phyloP scores from a whole-genome alignment of 2,888 invertebrate species.

The Taphrorychus bicolor region DNA sequence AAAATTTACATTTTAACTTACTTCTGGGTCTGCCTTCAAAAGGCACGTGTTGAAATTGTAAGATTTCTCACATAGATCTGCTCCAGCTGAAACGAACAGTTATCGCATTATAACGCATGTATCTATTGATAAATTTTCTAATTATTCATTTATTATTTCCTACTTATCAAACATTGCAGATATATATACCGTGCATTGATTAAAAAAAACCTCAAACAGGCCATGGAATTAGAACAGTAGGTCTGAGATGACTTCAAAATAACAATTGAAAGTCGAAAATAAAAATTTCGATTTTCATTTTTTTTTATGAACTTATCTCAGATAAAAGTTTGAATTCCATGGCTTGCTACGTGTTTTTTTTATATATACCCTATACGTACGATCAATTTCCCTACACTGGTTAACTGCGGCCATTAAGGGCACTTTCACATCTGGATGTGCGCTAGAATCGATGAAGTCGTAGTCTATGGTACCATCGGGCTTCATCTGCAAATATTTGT shows the following conservation, averaged over 20 bases:
- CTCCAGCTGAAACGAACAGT: slow-evolving; percentile 47
- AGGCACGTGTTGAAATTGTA: slow-evolving; percentile 53
- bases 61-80: slow-evolving; percentile 51
- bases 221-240: too few species aligned
- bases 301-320: too few species aligned
- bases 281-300: too few species aligned
- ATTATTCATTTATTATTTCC: too few species aligned
- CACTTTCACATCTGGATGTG: slow-evolving; percentile 49
- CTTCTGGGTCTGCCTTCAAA: slow-evolving; percentile 49
- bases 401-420: slow-evolving; percentile 47
- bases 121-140: too few species aligned
- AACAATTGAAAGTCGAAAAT: too few species aligned
- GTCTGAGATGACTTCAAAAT: too few species aligned
- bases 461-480: slow-evolving; percentile 50
- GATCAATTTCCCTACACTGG: slow-evolving; percentile 49
- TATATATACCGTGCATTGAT: too few species aligned
- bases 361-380: slow-evolving; percentile 47
- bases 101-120: too few species aligned
- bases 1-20: slow-evolving; percentile 37
- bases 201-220: too few species aligned
- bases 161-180: neutral
- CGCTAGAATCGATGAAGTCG: slow-evolving; percentile 48
- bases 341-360: too few species aligned
- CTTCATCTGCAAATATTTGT: slow-evolving; percentile 51
- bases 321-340: too few species aligned